Evolutionary conservation across 2,113 vertebrate genomes (phyloP), one percentile per base, ranked within the genome.

Genomic region (Carassius gibelio): DNA sequence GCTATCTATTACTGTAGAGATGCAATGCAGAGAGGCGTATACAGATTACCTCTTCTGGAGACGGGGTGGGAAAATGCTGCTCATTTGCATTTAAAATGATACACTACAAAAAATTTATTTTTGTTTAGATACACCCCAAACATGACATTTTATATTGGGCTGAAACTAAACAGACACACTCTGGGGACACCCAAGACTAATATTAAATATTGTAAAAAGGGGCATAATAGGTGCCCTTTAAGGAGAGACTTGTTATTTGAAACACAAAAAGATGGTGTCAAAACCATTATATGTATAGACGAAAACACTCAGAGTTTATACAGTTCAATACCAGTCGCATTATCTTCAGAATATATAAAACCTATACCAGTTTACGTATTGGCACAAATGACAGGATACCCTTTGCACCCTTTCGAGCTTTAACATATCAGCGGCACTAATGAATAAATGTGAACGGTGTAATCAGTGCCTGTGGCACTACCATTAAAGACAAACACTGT

Each of bases 341-440:
- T 45, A n/a, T 45, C 10, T 13, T 48, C 38, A 23, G 2, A 48
- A 72, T 45, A 45, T 74, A 38, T 74, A 13, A 55, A 45, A 45
- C 0, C 13, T 4, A 14, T 42, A 23, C 2, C 10, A 78, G 76
- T 61, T 61, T 78, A 61, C 8, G 13, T n/a, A 62, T 57, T 42
- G 19, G 21, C 55, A n/a, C 26, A 79, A 79, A 80, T 62, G 1
- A 23, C 11, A 80, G n/a, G n/a, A 80, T 80, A 64, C n/a, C n/a
- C n/a, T n/a, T 48, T 64, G 21, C 38, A 64, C 11, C 17, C 57
- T 17, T 80, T 64, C 3, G 7, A 45, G 59, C 19, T 80, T 80
- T 45, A 64, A 64, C 36, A 80, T n/a, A 42, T 64, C 7, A 80
- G 15, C 23, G n/a, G 36, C 36, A 64, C 59, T 80, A 80, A 80